Percentiles rank a stretch among this genome's conserved stretches.
These are phyloP conservation scores for Nothobranchius kuhntae DNA, from an alignment of 2,113 vertebrate species.

Conservation along the genomic window DNA sequence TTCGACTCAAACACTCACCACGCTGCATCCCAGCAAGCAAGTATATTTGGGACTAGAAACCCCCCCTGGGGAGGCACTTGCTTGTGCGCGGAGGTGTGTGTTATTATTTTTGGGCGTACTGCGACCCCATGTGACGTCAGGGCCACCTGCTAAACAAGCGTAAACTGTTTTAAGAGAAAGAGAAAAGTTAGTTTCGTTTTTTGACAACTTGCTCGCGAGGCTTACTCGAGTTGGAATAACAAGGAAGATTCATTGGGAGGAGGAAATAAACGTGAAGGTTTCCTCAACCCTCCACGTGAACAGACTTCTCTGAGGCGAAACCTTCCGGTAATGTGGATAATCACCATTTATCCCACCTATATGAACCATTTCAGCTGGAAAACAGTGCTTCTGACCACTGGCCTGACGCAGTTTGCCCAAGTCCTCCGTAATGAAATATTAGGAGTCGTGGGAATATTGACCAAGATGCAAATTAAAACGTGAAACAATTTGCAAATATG, in stretches of 20 bases:
- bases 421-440: too few species aligned
- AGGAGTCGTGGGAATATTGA: too few species aligned
- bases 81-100: conserved; percentile 69
- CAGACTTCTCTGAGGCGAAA: too few species aligned
- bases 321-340: too few species aligned
- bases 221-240: neutral
- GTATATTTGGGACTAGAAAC: conserved; percentile 80
- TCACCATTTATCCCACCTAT: too few species aligned
- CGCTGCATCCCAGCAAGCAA: conserved; percentile 72
- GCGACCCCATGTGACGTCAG: conserved; percentile 86
- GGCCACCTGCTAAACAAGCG: conserved; percentile 85
- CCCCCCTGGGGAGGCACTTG: conserved; percentile 68
- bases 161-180: conserved; percentile 70
- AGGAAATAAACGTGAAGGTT: neutral
- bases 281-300: neutral
- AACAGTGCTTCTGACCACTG: too few species aligned
- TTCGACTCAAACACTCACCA: conserved; percentile 80
- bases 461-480: too few species aligned
- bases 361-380: too few species aligned
- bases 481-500: too few species aligned
- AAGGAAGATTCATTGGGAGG: neutral
- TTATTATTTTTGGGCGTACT: conserved; percentile 77
- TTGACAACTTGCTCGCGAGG: neutral
- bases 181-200: neutral
- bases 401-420: too few species aligned